Evolutionary conservation across 2,113 vertebrate genomes (phyloP), one percentile per base, ranked within the genome.

Genomic region (Grus americana): DNA sequence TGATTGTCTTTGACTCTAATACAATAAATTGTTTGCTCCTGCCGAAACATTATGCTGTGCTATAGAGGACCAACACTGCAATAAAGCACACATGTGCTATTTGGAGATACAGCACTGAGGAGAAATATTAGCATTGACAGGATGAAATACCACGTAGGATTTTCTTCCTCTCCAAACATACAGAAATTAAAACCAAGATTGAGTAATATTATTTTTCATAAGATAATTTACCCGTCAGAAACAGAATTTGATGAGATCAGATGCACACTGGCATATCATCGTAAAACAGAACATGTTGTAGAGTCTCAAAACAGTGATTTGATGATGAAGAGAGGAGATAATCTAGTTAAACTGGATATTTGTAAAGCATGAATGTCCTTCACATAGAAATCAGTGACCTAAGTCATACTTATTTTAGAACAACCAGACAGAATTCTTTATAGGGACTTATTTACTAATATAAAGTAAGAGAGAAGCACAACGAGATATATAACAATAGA

Each of bases 181-280:
- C n/a, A 86, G 78, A 92, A 97, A 95, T 95, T 92, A 94, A 95
- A 95, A 34, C 49, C 46, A 87, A 96, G 80, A 95, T 22, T 72
- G 91, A 85, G 57, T 65, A 94, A 96, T 66, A 92, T 57, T 92
- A 68, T 80, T 92, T 87, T 96, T 79, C 58, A 46, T 91, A 93
- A 87, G 95, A 93, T 93, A 95, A 95, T 91, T 96, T 96, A 84
- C 62, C 81, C 89, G 73, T 95, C 89, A 90, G 84, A 96, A 95
- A 73, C 58, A 90, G 79, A 90, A 95, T 88, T 85, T 95, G 86
- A 91, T 96, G 95, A 92, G 84, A 94, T 95, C 83, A 82, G 84
- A 93, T 92, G 86, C 80, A 70, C 59, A 4, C 74, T 93, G 72
- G 46, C 81, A 81, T 90, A 91, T 97, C 95, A 82, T 24, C 71